Conservation (phyloP, 1,140 invertebrate genomes). For the Homarus americanus region DNA sequence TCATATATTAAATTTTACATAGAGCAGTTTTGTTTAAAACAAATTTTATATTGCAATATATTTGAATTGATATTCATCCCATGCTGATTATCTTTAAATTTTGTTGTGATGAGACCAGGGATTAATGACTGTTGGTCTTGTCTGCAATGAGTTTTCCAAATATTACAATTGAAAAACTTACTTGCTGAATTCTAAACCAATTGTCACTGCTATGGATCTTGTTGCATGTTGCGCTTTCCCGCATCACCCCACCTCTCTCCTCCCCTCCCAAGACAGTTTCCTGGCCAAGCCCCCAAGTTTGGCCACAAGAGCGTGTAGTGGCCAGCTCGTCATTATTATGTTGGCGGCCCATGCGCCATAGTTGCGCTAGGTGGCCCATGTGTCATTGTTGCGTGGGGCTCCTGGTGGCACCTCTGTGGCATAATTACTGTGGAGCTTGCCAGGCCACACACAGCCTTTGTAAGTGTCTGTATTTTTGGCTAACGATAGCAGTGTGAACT, state of each 20-base stretch:
- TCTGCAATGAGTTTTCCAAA: conserved; percentile 16
- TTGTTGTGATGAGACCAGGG: conserved; percentile 34
- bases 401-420: conserved; percentile 56
- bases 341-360: conserved; percentile 37
- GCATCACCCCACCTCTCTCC: conserved; percentile 34
- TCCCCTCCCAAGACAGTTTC: conserved; percentile 38
- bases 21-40: conserved; percentile 34
- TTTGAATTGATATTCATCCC: conserved; percentile 38
- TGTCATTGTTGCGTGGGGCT: conserved; percentile 56
- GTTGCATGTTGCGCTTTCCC: conserved; percentile 15
- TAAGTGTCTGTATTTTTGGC: conserved; percentile 73
- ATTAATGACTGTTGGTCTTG: background rate
- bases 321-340: conserved; percentile 51
- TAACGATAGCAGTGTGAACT: conserved; percentile 71
- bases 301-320: conserved; percentile 50
- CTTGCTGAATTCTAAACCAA: conserved; percentile 4
- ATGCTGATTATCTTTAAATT: conserved; percentile 31
- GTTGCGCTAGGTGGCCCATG: conserved; percentile 54
- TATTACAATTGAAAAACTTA: conserved; percentile 1
- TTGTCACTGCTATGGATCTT: conserved; percentile 3
- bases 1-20: conserved; percentile 44
- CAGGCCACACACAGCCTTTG: conserved; percentile 72
- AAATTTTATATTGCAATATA: conserved; percentile 32
- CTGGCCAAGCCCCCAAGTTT: conserved; percentile 51
- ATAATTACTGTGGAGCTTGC: conserved; percentile 61